A percentile compares a stretch with the other conserved stretches of the same genome.
Evolutionary conservation across 30 jellyfish, hydroid and myxozoan genomes (phyloP).

Genomic region (Chrysaora quinquecirrha): DNA sequence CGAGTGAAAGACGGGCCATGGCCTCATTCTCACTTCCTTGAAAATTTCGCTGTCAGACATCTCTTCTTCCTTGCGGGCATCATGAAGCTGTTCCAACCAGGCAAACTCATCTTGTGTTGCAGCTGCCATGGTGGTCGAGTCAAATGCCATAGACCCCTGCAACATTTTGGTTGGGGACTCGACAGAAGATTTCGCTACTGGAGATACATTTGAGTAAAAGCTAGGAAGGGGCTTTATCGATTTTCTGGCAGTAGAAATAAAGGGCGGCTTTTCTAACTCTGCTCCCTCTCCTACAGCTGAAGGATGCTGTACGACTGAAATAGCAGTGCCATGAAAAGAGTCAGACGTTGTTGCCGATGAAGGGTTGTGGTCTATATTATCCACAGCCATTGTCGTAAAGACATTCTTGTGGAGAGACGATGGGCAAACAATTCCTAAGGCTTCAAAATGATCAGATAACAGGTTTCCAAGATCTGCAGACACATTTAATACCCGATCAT

Average conservation of each 20-base stretch:
- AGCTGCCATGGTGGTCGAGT: constrained; percentile 12
- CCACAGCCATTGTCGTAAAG: constrained; percentile 71
- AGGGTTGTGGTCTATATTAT: constrained; percentile 74
- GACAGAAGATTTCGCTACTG: constrained; percentile 32
- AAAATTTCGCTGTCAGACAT: neutral
- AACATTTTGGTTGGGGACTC: constrained; percentile 10
- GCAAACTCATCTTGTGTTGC: constrained; percentile 15
- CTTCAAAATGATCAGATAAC: constrained; percentile 31
- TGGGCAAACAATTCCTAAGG: constrained; percentile 63
- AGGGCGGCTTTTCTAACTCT: constrained; percentile 22
- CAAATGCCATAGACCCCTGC: constrained; percentile 10
- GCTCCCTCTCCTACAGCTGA: constrained; percentile 25
- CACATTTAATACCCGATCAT: constrained; percentile 45
- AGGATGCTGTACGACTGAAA: constrained; percentile 74
- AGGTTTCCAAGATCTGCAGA: constrained; percentile 48
- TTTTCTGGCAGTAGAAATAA: constrained; percentile 19
- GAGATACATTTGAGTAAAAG: constrained; percentile 31
- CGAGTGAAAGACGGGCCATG: constrained; percentile 40
- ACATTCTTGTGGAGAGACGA: constrained; percentile 22
- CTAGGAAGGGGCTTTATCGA: constrained; percentile 37
- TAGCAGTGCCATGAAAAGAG: constrained; percentile 73
- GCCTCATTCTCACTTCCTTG: constrained; percentile 9
- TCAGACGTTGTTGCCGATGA: constrained; percentile 51
- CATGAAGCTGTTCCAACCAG: constrained; percentile 31
- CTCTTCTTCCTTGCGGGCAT: neutral